Conservation (phyloP, 2,888 invertebrate species). For the Anticlea derivata region DNA sequence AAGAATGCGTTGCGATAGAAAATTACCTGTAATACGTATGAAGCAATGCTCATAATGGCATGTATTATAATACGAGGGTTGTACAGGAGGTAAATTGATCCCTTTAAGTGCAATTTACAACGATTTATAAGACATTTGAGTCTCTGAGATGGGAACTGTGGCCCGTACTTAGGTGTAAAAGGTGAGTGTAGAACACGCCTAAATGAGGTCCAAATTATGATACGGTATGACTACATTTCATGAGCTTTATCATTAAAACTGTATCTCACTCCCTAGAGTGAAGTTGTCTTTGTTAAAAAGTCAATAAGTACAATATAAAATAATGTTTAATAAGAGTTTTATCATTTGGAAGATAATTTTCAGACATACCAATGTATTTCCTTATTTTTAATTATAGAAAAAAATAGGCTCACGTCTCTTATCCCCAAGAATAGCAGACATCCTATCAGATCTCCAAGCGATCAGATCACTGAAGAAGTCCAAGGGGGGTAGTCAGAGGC, state of each 20-base stretch:
- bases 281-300: no score
- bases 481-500: no score
- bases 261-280: slow-evolving; percentile 15
- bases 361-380: no score
- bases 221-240: slow-evolving; percentile 31
- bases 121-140: slow-evolving; percentile 49
- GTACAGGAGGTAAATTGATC: slow-evolving; percentile 56
- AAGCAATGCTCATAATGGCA: slow-evolving; percentile 60
- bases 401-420: no score
- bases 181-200: slow-evolving; percentile 23
- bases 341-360: no score
- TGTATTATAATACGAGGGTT: slow-evolving; percentile 49
- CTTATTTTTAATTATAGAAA: no score
- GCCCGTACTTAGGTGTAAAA: slow-evolving; percentile 32
- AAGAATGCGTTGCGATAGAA: slow-evolving; percentile 52
- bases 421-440: no score
- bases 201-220: slow-evolving; percentile 31
- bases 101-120: slow-evolving; percentile 56
- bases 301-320: no score
- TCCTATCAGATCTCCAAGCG: no score
- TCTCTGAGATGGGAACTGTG: slow-evolving; percentile 38
- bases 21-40: slow-evolving; percentile 60
- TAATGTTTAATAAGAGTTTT: no score
- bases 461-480: no score
- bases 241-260: slow-evolving; percentile 29